Evolutionary conservation across 1,140 invertebrate genomes (phyloP).

Genomic region (Pygmarrhopalites habei): DNA sequence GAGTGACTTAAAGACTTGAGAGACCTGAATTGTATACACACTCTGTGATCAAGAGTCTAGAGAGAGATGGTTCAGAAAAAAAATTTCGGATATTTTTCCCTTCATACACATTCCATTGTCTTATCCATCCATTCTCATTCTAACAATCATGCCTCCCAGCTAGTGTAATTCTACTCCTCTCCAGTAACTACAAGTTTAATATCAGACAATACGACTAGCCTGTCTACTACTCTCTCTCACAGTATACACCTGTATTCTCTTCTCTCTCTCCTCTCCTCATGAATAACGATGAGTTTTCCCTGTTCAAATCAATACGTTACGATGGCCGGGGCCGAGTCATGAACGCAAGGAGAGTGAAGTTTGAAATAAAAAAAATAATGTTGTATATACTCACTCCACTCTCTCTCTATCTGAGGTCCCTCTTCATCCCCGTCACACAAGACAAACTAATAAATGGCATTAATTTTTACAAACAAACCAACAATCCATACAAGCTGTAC

Average conservation of each 20-base stretch:
- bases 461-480: too few relatives aligned
- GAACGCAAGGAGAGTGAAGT: too few relatives aligned
- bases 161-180: constrained; percentile 3
- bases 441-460: too few relatives aligned
- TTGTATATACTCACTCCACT: too few relatives aligned
- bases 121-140: constrained; percentile 15
- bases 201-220: neutral
- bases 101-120: constrained; percentile 4
- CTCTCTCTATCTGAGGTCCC: too few relatives aligned
- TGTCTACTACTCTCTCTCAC: too few relatives aligned
- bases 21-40: constrained; percentile 7
- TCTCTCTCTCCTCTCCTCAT: neutral
- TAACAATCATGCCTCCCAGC: constrained; percentile 13
- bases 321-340: too few relatives aligned
- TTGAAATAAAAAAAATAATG: too few relatives aligned
- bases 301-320: constrained; percentile 3
- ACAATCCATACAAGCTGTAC: too few relatives aligned
- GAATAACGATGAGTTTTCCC: constrained; percentile 15
- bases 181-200: neutral
- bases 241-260: too few relatives aligned
- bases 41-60: constrained; percentile 6
- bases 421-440: too few relatives aligned
- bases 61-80: neutral
- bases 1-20: neutral
- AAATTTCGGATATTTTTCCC: neutral